Evolutionary conservation across 2,113 vertebrate species (phyloP).

Genomic region (Kryptolebias marmoratus): DNA sequence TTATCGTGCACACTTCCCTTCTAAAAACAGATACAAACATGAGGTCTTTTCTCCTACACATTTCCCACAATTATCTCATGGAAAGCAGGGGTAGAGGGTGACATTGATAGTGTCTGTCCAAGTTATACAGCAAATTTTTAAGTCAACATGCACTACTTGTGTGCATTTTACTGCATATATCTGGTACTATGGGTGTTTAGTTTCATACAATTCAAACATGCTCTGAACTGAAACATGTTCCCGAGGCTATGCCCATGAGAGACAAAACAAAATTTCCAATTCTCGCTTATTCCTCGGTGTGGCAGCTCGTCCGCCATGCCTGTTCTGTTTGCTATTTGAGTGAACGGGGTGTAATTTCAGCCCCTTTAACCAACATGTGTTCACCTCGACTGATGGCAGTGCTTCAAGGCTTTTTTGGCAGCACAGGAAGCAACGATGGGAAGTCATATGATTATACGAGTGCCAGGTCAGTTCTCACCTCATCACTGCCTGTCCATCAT

Average conservation of each 20-base stretch:
- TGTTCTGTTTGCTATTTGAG: slow-evolving; percentile 60
- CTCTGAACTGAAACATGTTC: too few relatives aligned
- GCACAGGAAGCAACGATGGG: slow-evolving; percentile 19
- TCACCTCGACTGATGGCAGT: slow-evolving; percentile 28
- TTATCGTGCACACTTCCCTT: slow-evolving; percentile 34
- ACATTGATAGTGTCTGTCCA: not conserved
- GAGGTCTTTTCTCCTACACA: not conserved
- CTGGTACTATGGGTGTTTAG: too few relatives aligned
- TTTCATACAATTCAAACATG: too few relatives aligned
- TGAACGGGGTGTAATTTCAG: slow-evolving; percentile 75
- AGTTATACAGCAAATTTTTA: too few relatives aligned
- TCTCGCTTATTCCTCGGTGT: slow-evolving; percentile 21
- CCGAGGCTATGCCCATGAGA: too few relatives aligned
- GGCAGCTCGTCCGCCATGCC: slow-evolving; percentile 11
- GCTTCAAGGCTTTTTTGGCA: slow-evolving; percentile 50
- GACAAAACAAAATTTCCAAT: not conserved
- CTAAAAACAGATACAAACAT: slow-evolving; percentile 15
- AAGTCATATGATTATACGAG: slow-evolving; percentile 57
- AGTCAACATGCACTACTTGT: too few relatives aligned
- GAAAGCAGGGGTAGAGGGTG: too few relatives aligned
- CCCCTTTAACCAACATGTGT: slow-evolving; percentile 24
- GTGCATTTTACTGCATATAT: too few relatives aligned
- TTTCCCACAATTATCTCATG: not conserved
- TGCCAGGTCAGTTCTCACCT: slow-evolving; percentile 49
- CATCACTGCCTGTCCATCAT: slow-evolving; percentile 29